Evolutionary conservation across 2,113 vertebrate species (phyloP), one percentile per base, ranked within the genome.

Genomic region (Alethe diademata): DNA sequence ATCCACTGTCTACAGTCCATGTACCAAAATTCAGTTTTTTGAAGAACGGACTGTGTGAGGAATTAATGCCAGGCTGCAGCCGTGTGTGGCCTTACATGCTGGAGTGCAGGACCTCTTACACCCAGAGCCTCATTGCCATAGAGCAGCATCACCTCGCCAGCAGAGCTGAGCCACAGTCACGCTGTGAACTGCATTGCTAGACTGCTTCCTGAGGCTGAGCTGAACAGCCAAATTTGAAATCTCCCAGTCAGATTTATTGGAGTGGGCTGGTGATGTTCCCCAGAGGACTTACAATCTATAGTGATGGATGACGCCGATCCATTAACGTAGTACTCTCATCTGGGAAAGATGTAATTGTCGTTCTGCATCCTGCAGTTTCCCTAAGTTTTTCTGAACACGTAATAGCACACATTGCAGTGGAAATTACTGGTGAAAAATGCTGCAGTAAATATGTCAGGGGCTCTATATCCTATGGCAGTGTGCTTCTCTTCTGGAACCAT

Each of bases 371-470:
- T 84, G 67, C 93, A 83, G 84, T 91, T 90, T 91, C 94, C 50
- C 28, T 72, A 42, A 91, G 92, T 95, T 97, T 94, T 94, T 91
- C 91, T 73, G 93, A 85, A 93, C 90, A 75, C 1, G 24, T 93
- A 92, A 82, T 92, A 87, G 93, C 81, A 51, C 65, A 65, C 50
- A 81, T 92, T 29, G 13, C 81, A 65, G 82, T 0, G 5, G 91
- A 95, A 95, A 96, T 88, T 93, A 73, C 93, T 61, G 87, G 45
- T 95, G 94, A 95, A 95, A 86, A 96, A 93, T 83, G 90, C 79
- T 90, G 93, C 93, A 95, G 94, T 96, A 97, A 96, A 95, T 93
- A 84, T 95, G 94, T 95, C 95, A 95, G 87, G 47, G 29, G 36
- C 86, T 92, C 81, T 81, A 24, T 84, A 87, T 89, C 66, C 66